These are phyloP conservation scores for Phyllostomus hastatus DNA, from an alignment of 2,113 vertebrate genomes.

Conservation along the genomic window DNA sequence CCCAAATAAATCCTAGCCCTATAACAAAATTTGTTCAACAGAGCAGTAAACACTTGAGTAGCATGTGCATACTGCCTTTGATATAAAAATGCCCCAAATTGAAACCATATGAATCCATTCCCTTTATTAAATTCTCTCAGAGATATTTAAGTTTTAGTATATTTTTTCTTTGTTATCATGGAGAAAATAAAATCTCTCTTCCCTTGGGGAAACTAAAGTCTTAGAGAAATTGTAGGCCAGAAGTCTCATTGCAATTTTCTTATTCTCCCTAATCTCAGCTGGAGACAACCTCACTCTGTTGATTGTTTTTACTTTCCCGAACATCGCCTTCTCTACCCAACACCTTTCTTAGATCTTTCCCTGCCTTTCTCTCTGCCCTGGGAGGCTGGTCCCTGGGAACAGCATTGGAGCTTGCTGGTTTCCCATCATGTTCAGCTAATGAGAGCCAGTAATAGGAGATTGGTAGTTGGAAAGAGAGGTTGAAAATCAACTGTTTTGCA, in stretches of 20 bases:
- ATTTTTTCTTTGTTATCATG: constrained; percentile 14
- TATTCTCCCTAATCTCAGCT: neutral
- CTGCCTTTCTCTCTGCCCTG: neutral
- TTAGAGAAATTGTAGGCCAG: neutral
- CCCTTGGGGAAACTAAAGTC: constrained; percentile 24
- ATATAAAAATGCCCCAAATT: neutral
- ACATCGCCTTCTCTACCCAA: fast-evolving
- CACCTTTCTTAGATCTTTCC: neutral
- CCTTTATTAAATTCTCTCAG: neutral
- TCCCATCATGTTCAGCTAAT: neutral
- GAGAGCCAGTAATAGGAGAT: neutral
- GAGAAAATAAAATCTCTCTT: constrained; percentile 25
- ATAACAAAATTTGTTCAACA: neutral
- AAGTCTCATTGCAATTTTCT: neutral
- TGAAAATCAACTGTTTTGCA: neutral
- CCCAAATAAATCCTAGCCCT: neutral
- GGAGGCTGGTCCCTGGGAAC: neutral
- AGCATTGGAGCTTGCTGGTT: neutral
- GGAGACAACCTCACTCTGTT: neutral
- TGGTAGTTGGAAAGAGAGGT: neutral
- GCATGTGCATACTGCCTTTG: no score
- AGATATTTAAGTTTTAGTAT: neutral
- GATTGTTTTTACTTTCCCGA: neutral
- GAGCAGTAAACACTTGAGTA: neutral
- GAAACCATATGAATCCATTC: neutral